A percentile compares a stretch with the other conserved stretches of the same genome.
Evolutionary conservation across 2,797 vertebrate genomes (phyloP).

Genomic region (Numenius phaeopus): DNA sequence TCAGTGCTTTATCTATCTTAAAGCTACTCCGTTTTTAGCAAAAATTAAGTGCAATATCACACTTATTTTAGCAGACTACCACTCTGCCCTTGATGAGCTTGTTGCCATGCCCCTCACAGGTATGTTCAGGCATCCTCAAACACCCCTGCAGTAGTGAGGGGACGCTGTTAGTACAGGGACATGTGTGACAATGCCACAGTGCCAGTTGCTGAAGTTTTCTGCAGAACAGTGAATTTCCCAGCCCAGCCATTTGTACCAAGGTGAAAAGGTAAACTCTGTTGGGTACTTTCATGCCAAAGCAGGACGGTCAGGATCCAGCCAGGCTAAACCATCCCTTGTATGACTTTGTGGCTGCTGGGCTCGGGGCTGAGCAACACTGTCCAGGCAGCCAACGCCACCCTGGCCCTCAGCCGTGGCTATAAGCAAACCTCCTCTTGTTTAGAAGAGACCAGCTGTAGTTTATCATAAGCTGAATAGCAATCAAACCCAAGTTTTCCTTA

Average conservation of each 20-base stretch:
- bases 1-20: not conserved
- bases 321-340: not conserved
- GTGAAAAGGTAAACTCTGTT: not conserved
- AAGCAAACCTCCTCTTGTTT: not conserved
- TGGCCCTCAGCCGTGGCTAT: not conserved
- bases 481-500: not conserved
- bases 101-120: not conserved
- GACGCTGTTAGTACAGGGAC: rapidly evolving
- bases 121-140: not conserved
- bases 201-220: not conserved
- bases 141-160: rapidly evolving
- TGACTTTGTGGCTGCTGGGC: not conserved
- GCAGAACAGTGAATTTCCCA: not conserved
- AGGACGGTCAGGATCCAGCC: not conserved
- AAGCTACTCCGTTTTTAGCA: not conserved
- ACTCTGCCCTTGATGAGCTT: not conserved
- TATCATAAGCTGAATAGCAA: not conserved
- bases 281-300: not conserved
- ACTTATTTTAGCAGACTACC: not conserved
- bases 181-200: not conserved
- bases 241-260: not conserved
- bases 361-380: not conserved
- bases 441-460: not conserved
- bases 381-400: not conserved
- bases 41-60: not conserved